phyloP scores from a whole-genome alignment of 2,113 vertebrate species.

The Pristiophorus japonicus region DNA sequence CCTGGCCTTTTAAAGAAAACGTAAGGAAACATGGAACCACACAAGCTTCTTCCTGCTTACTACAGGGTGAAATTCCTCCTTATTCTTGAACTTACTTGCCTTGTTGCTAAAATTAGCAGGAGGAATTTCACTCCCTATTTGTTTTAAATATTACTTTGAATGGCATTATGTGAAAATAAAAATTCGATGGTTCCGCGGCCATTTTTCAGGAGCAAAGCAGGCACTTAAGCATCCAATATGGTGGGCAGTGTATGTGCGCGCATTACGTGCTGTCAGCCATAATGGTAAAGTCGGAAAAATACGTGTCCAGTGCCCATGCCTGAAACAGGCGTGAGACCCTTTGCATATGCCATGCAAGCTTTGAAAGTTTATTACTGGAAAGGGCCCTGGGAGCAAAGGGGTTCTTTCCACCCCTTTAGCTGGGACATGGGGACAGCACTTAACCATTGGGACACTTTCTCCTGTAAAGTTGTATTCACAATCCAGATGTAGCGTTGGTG shows the following conservation, averaged over 20 bases:
- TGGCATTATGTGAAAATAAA: background rate
- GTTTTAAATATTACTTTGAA: background rate
- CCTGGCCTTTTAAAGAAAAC: constrained; percentile 37
- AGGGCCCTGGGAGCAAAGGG: background rate
- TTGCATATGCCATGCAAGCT: background rate
- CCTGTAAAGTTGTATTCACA: background rate
- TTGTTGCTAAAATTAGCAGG: background rate
- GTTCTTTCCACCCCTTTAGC: background rate
- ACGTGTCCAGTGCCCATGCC: background rate
- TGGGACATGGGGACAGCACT: background rate
- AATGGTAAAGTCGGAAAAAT: background rate
- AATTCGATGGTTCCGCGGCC: background rate
- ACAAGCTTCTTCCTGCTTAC: background rate
- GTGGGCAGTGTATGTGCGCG: too few relatives aligned
- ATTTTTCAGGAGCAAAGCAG: background rate
- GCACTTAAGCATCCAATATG: background rate
- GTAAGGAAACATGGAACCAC: constrained; percentile 17
- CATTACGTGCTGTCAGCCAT: background rate
- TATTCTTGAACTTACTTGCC: background rate
- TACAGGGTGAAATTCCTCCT: background rate
- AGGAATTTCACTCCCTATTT: background rate
- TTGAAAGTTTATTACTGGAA: background rate
- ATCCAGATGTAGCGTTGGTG: background rate
- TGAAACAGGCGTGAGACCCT: background rate
- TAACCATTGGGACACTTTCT: background rate